Conservation (phyloP, 2,888 invertebrate species). For the Hydropsyche betteni region DNA sequence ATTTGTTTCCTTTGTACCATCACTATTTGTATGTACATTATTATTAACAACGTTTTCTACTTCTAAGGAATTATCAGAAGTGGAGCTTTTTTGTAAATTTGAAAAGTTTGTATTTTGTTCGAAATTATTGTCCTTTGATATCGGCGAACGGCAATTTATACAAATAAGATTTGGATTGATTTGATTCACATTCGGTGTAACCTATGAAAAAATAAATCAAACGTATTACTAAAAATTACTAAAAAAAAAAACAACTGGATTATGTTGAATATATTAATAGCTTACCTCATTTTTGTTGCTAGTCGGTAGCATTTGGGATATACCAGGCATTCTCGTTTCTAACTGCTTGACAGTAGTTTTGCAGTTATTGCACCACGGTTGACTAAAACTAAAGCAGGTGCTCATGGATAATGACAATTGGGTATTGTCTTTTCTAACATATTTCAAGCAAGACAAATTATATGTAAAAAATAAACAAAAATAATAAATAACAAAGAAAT, state of each 20-base stretch:
- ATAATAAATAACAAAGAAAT: conserved; percentile 14
- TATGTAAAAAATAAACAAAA: conserved; percentile 15
- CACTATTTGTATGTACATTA: background rate
- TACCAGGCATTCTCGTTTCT: conserved; percentile 62
- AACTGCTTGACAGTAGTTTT: conserved; percentile 60
- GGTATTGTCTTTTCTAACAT: conserved; percentile 12
- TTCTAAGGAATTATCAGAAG: background rate
- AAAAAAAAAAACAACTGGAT: background rate
- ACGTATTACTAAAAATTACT: background rate
- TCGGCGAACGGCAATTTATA: conserved; percentile 8
- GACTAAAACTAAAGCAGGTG: conserved; percentile 45
- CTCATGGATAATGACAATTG: conserved; percentile 38
- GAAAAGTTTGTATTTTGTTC: background rate
- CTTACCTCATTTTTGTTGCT: conserved; percentile 55
- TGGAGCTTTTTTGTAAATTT: background rate
- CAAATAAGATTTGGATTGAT: background rate
- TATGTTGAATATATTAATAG: background rate
- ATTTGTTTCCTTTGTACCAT: background rate
- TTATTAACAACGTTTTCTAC: background rate
- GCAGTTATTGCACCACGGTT: conserved; percentile 65
- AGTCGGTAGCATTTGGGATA: conserved; percentile 62
- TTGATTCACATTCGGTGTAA: background rate
- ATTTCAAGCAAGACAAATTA: background rate
- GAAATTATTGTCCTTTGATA: background rate
- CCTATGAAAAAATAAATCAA: background rate